Conservation (phyloP, 2,888 invertebrate genomes). For the Physocephala rufipes region DNA sequence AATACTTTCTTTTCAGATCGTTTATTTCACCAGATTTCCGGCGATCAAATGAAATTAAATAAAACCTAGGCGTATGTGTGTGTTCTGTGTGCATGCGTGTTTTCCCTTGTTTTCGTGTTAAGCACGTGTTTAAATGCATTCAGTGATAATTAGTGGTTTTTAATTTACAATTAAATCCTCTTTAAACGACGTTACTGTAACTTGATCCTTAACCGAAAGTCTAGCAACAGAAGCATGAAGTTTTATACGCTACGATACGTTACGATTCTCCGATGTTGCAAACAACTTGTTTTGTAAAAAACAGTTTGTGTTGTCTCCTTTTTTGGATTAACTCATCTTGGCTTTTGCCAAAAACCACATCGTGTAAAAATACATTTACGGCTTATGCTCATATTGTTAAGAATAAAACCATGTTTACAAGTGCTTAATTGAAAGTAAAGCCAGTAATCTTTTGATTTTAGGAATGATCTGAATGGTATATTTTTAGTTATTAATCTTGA, state of each 20-base stretch:
- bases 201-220: background rate
- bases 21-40: conserved; percentile 28
- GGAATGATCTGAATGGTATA: no score
- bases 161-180: background rate
- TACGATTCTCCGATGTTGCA: background rate
- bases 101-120: background rate
- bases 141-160: conserved; percentile 5
- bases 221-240: background rate
- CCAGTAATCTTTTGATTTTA: no score
- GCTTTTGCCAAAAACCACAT: no score
- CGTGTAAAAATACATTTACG: no score
- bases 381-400: no score
- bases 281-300: background rate
- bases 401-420: no score
- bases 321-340: no score
- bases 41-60: background rate
- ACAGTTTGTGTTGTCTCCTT: no score
- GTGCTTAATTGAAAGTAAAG: no score
- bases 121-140: conserved; percentile 16
- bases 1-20: conserved; percentile 3
- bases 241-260: background rate
- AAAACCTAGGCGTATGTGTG: no score
- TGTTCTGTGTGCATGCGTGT: background rate
- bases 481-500: no score
- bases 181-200: background rate